Evolutionary conservation across 2,113 vertebrate species (phyloP), one percentile per base, ranked within the genome.

Genomic region (Nothobranchius kuhntae): DNA sequence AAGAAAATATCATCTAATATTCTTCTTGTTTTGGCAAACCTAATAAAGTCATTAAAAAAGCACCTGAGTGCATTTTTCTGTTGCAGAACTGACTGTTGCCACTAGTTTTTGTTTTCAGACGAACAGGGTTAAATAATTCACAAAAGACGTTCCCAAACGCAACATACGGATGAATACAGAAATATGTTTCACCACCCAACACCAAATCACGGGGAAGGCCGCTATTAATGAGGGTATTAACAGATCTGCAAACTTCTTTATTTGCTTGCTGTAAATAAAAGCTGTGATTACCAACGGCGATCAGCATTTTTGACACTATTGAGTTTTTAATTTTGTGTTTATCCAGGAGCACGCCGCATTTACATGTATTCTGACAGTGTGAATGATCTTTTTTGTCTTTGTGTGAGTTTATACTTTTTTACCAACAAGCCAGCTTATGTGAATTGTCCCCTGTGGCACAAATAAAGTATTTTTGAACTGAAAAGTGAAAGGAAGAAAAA

Each of bases 391-490:
- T 40, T 40, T 53, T 14, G 30, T 51, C 65, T 40, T 52, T 64
- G 21, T 21, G 14, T 46, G 42, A 53, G 45, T 47, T 54, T 21
- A 12, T 36, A 36, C 26, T 61, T 55, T 48, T 56, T 17, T 50
- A 13, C 3, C 50, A 63, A 55, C 21, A 21, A 21, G 21, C 21
- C 21, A 21, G 21, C 53, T 56, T 55, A 38, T 24, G 54, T 45
- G 36, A 44, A 13, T 21, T 56, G 35, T 7, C 15, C 52, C 52
- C 57, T 26, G 35, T 57, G 58, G 58, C 58, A 75, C 40, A 68
- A 68, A 61, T 61, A 57, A 62, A 62, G 11, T 0, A 44, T 13
- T 61, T 52, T 50, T 68, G 58, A 61, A 62, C 59, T 62, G 36
- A 50, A 47, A 4, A 10, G 53, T 45, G 36, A 40, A 40, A 50